Evolutionary conservation across 2,888 invertebrate species (phyloP).

Genomic region (Xestia rhomboidea): DNA sequence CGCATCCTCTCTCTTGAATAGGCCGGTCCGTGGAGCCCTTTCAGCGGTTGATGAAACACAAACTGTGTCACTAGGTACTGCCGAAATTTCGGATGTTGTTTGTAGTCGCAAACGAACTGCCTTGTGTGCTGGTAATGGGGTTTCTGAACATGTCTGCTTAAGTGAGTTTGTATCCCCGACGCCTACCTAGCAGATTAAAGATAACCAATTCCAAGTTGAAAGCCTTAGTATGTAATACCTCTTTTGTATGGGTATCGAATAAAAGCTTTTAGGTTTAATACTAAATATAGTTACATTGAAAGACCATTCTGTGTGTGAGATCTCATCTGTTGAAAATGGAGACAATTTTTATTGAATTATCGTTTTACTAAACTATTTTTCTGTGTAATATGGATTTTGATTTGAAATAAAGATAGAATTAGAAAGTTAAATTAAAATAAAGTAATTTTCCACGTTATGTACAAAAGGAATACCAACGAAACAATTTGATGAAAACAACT

Average conservation of each 20-base stretch:
- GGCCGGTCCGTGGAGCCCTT: slow-evolving; percentile 75
- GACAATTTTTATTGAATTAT: not conserved
- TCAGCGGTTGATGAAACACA: slow-evolving; percentile 88
- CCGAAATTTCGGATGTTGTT: slow-evolving; percentile 85
- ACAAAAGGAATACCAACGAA: not conserved
- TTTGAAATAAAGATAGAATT: not conserved
- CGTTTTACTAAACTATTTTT: not conserved
- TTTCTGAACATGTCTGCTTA: slow-evolving; percentile 73
- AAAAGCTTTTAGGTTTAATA: slow-evolving; percentile 40
- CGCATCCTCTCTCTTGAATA: slow-evolving; percentile 80
- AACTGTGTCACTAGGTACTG: slow-evolving; percentile 86
- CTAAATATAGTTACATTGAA: slow-evolving; percentile 30
- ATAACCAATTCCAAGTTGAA: slow-evolving; percentile 53
- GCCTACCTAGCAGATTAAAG: slow-evolving; percentile 62
- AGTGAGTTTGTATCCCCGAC: slow-evolving; percentile 53
- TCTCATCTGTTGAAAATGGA: not conserved
- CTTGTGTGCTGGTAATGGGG: slow-evolving; percentile 79
- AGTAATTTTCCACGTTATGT: not conserved
- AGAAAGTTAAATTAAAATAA: not conserved
- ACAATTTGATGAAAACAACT: slow-evolving; percentile 1
- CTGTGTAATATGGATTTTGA: not conserved
- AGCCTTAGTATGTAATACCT: slow-evolving; percentile 49
- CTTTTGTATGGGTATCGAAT: slow-evolving; percentile 42
- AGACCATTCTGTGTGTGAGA: slow-evolving; percentile 3
- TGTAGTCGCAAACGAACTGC: slow-evolving; percentile 81